Evolutionary conservation across 2,888 invertebrate genomes (phyloP), one percentile per base, ranked within the genome.

Genomic region (Saturnia japonica): DNA sequence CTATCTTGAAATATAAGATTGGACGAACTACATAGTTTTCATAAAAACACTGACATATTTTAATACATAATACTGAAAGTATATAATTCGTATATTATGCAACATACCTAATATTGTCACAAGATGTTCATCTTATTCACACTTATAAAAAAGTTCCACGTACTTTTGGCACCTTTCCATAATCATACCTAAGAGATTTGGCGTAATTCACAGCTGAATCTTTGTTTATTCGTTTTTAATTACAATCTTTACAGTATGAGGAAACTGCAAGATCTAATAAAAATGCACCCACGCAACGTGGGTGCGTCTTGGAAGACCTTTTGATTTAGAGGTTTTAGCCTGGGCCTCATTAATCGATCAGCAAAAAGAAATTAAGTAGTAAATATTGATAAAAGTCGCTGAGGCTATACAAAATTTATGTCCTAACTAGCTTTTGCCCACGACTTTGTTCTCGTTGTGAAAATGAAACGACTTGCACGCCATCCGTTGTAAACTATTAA

Each of bases 121-220:
- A 57, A 0, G 4, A 57, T 22, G 11, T 11, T 54, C 1, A 8
- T 54, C 22, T 57, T 57, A 57, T 25, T 14, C 25, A 57, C 8
- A 57, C 57, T n/a, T 57, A 25, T 57, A 14, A 57, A 57, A 57
- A 25, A 25, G 1, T 57, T 57, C 57, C 57, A 57, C 25, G 25
- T 57, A 25, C 57, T 19, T 25, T 57, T 57, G 57, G 57, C 57
- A 57, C 57, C 57, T 14, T 57, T 57, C 57, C 57, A 57, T 57
- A 57, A 7, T 57, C 25, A 7, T 11, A 57, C 25, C n/a, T n/a
- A n/a, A n/a, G n/a, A 9, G 25, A 25, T 57, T 57, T 57, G 57
- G 11, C 57, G 14, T 57, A 57, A 57, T 25, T 57, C 12, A 11
- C 25, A 25, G 25, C 9, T 25, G 12, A 12, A 57, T 25, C 57